Evolutionary conservation across 2,888 invertebrate species (phyloP).

Genomic region (Ethmia dodecea): DNA sequence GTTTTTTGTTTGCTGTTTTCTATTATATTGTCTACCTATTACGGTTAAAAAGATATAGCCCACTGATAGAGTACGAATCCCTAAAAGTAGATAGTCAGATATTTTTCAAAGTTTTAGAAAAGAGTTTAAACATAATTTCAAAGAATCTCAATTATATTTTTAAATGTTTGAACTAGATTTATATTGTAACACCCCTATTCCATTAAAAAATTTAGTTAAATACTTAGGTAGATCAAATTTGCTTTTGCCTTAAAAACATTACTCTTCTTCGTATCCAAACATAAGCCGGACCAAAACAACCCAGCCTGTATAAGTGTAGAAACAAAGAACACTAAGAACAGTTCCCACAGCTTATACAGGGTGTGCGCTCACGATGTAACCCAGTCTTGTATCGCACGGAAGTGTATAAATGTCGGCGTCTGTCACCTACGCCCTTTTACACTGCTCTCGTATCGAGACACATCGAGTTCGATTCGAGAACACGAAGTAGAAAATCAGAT

Average conservation of each 20-base stretch:
- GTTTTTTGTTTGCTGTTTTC: no score
- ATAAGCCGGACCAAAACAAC: neutral
- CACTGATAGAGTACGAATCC: no score
- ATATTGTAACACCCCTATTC: no score
- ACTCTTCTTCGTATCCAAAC: neutral
- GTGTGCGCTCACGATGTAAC: constrained; percentile 71
- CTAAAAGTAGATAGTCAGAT: no score
- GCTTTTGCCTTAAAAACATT: neutral
- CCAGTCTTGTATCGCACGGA: constrained; percentile 62
- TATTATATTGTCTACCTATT: no score
- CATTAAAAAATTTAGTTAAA: no score
- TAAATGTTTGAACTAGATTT: no score
- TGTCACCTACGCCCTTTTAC: constrained; percentile 72
- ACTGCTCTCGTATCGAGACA: constrained; percentile 45
- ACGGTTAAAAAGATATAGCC: no score
- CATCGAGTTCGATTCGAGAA: constrained; percentile 30
- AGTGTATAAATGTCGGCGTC: constrained; percentile 63
- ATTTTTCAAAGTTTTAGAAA: no score
- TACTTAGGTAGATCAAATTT: no score
- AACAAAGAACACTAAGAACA: constrained; percentile 45
- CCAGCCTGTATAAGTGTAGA: constrained; percentile 10
- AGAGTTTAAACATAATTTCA: no score
- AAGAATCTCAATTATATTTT: no score
- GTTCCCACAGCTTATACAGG: constrained; percentile 74
- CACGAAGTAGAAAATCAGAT: constrained; percentile 27